phyloP scores from a whole-genome alignment of 2,888 invertebrate genomes.

The Harmothoe impar region DNA sequence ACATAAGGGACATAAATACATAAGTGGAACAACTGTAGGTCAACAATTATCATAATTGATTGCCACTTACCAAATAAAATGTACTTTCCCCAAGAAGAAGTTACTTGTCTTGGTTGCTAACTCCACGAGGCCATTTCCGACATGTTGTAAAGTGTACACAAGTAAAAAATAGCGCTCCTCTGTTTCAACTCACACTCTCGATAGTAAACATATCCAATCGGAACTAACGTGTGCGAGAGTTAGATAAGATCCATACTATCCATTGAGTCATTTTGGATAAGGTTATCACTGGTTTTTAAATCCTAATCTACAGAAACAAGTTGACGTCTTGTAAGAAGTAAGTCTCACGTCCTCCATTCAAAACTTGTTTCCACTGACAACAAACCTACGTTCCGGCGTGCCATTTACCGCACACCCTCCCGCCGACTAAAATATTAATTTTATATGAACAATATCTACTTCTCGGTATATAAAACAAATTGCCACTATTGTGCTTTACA shows the following conservation, averaged over 20 bases:
- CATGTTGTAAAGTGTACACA: constrained; percentile 52
- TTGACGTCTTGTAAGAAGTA: constrained; percentile 43
- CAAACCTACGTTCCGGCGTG: constrained; percentile 49
- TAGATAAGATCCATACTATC: neutral
- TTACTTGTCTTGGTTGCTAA: constrained; percentile 44
- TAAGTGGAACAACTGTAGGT: too few species aligned
- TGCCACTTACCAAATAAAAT: constrained; percentile 8
- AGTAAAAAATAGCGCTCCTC: neutral
- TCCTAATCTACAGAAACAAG: constrained; percentile 19
- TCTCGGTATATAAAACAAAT: too few species aligned
- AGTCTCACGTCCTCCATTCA: constrained; percentile 37
- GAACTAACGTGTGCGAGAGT: neutral
- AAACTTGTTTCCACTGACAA: constrained; percentile 56
- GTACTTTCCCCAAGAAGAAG: constrained; percentile 15
- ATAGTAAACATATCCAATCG: constrained; percentile 24
- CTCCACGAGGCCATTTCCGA: constrained; percentile 53
- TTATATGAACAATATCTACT: neutral
- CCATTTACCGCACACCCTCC: constrained; percentile 23
- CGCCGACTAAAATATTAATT: neutral
- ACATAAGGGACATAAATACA: too few species aligned
- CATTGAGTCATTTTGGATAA: neutral
- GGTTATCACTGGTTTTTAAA: neutral
- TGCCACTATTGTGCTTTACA: too few species aligned
- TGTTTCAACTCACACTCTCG: neutral
- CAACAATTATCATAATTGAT: too few species aligned